phyloP scores from a whole-genome alignment of 2,113 vertebrate species.

The Tonatia bakeri region DNA sequence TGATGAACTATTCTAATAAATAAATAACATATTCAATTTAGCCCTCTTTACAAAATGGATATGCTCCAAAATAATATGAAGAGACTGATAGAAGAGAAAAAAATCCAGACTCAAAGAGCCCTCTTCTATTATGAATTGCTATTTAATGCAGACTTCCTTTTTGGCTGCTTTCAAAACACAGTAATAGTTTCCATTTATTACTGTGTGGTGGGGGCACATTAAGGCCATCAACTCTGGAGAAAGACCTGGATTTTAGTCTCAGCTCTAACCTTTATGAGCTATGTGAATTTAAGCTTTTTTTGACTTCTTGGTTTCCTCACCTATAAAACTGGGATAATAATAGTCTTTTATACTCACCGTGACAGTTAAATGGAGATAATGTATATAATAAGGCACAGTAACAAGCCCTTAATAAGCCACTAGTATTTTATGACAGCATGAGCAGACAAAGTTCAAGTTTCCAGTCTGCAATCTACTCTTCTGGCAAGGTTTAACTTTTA shows the following conservation, averaged over 20 bases:
- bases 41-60: not conserved
- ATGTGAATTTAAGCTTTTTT: not conserved
- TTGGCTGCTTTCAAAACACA: slow-evolving; percentile 22
- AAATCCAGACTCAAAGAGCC: not conserved
- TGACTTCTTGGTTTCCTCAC: not conserved
- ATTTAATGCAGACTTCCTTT: slow-evolving; percentile 8
- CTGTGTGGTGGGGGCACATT: not conserved
- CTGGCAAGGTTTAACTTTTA: not conserved
- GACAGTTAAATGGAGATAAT: not conserved
- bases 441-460: not conserved
- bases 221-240: not conserved
- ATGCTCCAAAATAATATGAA: not conserved
- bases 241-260: not conserved
- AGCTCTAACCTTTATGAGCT: not conserved
- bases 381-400: not conserved
- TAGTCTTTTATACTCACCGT: not conserved
- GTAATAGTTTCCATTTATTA: not conserved
- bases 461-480: not conserved
- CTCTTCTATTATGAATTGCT: not conserved
- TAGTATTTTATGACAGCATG: not conserved
- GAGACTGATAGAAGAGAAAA: not conserved
- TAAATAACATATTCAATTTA: not conserved
- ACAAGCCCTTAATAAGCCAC: slow-evolving; percentile 1
- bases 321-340: not conserved
- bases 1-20: not conserved